Base-by-base conservation (phyloP, 2,888 invertebrate species). In the Teleogryllus oceanicus region DNA sequence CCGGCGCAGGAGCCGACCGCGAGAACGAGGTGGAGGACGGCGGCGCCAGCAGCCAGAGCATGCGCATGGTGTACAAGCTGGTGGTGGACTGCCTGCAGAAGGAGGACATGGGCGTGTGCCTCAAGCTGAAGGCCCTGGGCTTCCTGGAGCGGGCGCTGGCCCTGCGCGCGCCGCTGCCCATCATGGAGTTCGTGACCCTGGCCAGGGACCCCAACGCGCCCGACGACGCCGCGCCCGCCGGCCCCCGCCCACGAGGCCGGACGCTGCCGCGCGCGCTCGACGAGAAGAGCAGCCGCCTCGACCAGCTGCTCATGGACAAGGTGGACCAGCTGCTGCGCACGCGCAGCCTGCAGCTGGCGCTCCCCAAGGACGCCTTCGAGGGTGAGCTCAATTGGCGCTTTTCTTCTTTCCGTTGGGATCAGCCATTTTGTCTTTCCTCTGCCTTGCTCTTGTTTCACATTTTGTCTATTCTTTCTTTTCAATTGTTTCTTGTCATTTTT, bases 281-380 rank as follows among this genome's bases (percentile, higher is more conserved):
- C 18, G 80, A 81, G 18, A 79, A 79, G 74, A 78, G 78, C 49
- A 75, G 50, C 13, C 74, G 75, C 11, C 78, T 83, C 74, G 87
- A 85, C 81, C 86, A 86, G 78, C 83, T 87, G 62, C 80, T 89
- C 16, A 84, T 85, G 80, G 85, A 86, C n/a, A 88, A 87, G 83
- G 82, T 89, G 5, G 85, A 87, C 51, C 86, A 88, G 78, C 87
- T 87, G 80, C 85, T 88, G 62, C 86, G 87, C 80, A 88, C 88
- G 0, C 85, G 89, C 81, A 85, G 86, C 4, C 82, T 89, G 20
- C 88, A 87, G 81, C 82, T 88, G 21, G 87, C 86, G 11, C 85
- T 88, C 79, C 87, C 87, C 3, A 86, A 86, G 13, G 86, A 86
- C 80, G 84, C 85, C 50, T 85, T 87, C 51, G 85, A 87, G 85